phyloP scores from a whole-genome alignment of 2,113 vertebrate genomes.

The Arenaria interpres region DNA sequence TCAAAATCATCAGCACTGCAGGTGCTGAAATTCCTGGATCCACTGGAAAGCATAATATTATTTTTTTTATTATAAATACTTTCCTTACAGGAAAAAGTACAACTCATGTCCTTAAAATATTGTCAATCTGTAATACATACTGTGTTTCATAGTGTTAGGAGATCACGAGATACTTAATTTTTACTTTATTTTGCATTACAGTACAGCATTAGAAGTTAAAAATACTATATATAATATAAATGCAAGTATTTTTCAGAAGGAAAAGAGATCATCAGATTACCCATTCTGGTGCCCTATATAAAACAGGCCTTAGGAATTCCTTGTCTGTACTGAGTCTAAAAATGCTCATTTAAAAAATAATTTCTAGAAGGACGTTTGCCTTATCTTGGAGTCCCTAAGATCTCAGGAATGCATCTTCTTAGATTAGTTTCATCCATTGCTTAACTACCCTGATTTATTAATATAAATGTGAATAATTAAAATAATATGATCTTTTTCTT shows the following conservation, averaged over 20 bases:
- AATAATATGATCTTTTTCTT: neutral
- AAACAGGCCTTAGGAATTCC: neutral
- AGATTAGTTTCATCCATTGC: neutral
- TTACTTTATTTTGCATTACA: neutral
- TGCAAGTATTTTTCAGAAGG: neutral
- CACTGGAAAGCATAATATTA: slow-evolving; percentile 65
- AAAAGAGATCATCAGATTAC: neutral
- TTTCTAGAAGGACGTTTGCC: neutral
- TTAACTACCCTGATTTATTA: neutral
- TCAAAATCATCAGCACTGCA: slow-evolving; percentile 84
- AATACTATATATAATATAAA: neutral
- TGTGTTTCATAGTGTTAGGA: neutral
- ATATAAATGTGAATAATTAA: neutral
- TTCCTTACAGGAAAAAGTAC: neutral
- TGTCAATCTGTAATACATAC: neutral
- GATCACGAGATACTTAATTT: neutral
- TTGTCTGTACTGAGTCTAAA: neutral
- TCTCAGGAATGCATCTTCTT: neutral
- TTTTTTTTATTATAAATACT: neutral
- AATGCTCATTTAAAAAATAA: neutral
- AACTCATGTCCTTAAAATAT: neutral
- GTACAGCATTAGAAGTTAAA: neutral
- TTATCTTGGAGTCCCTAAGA: neutral
- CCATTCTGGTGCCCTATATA: neutral
- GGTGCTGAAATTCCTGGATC: slow-evolving; percentile 76